A percentile compares a stretch with the other conserved stretches of the same genome.
phyloP scores from a whole-genome alignment of 2,797 vertebrate species.

The Channa striata region DNA sequence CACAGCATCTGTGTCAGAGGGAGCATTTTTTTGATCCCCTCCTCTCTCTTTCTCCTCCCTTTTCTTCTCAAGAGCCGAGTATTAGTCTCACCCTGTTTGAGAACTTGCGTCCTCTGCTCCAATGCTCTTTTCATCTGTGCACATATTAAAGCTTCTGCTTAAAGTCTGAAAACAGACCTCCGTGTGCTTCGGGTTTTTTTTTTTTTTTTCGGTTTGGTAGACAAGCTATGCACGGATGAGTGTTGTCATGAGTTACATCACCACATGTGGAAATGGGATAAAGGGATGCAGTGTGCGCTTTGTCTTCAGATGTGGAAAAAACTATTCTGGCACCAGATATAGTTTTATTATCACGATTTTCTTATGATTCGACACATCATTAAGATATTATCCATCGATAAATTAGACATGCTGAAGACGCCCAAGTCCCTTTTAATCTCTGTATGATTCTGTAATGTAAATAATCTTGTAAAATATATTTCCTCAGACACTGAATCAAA shows the following conservation, averaged over 20 bases:
- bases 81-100: constrained; percentile 35
- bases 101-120: constrained; percentile 41
- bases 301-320: constrained; percentile 16
- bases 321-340: constrained; percentile 8
- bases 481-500: too few species aligned
- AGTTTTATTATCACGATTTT: constrained; percentile 19
- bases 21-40: constrained; percentile 21
- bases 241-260: constrained; percentile 43
- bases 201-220: constrained; percentile 22
- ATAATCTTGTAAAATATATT: too few species aligned
- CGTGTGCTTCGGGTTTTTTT: constrained; percentile 30
- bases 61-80: constrained; percentile 31
- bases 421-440: too few species aligned
- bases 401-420: too few species aligned
- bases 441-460: too few species aligned
- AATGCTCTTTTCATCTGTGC: constrained; percentile 39
- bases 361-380: constrained; percentile 22
- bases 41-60: background rate
- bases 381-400: background rate
- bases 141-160: constrained; percentile 54
- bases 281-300: constrained; percentile 21
- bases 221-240: constrained; percentile 28
- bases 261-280: constrained; percentile 34
- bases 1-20: constrained; percentile 38
- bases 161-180: constrained; percentile 55